Evolutionary conservation across 2,888 invertebrate species (phyloP), one percentile per base, ranked within the genome.

Genomic region (Pyralis farinalis): DNA sequence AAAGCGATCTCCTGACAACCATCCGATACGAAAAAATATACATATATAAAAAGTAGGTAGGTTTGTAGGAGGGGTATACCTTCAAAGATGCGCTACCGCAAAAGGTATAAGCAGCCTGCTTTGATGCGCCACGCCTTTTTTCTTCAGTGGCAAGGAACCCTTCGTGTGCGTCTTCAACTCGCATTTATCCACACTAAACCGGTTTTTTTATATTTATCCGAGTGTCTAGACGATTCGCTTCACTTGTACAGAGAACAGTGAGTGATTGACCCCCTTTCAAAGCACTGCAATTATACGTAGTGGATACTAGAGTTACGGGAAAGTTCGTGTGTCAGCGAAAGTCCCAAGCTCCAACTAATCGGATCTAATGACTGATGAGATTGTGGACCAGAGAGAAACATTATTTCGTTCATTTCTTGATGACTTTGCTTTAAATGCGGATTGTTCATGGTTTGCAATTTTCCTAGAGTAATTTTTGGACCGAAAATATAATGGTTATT

Each of bases 281-380:
- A 10, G 9, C 11, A 10, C 2, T 10, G 12, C 12, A 6, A 33
- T 16, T 33, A 25, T 39, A 27, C 27, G 21, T 12, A 8, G n/a
- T 27, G n/a, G n/a, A n/a, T n/a, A 32, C 33, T 39, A 27, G 7
- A 10, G 31, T 12, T 6, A 34, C 33, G 27, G 16, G 38, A 32
- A 38, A 33, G 33, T 32, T 12, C 12, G 11, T 22, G 28, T 39
- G 27, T 20, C 28, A 39, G 33, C 33, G 39, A 39, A 39, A 39
- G 39, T 39, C 30, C 30, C 25, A 25, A 25, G 8, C n/a, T 25
- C 16, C 16, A 16, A 16, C 3, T 16, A 16, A 25, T 25, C 8
- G 3, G 7, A n/a, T 35, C 25, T 29, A 37, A 37, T 37, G 36
- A 5, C 12, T 28, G n/a, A 16, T 37, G 27, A 28, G 16, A 27